phyloP scores from a whole-genome alignment of 92 coral and sea anemone genomes.

The Nematostella vectensis region DNA sequence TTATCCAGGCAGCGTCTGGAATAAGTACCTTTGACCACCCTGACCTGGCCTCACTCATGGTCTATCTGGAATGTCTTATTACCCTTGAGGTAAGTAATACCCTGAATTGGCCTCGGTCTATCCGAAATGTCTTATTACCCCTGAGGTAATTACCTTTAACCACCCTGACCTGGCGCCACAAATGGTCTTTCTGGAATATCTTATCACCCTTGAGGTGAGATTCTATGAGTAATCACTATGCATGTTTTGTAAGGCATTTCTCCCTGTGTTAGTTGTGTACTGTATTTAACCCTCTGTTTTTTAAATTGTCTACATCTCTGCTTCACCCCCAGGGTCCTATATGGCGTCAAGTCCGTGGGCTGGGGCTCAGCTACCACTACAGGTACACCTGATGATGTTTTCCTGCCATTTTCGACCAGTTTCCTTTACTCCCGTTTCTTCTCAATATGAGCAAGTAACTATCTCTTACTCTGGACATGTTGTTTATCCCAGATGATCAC shows the following conservation, averaged over 20 bases:
- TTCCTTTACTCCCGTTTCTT: too few relatives aligned
- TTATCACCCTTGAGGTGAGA: constrained; percentile 82
- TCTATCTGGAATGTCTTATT: constrained; percentile 80
- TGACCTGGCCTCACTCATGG: constrained; percentile 85
- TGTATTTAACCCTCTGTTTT: background rate
- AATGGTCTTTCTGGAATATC: constrained; percentile 89
- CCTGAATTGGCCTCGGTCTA: background rate
- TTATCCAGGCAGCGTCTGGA: constrained; percentile 67
- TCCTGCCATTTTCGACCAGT: background rate
- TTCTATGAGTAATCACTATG: too few relatives aligned
- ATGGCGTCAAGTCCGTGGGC: constrained; percentile 96
- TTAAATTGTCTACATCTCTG: background rate
- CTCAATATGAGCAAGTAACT: too few relatives aligned
- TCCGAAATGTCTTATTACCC: background rate
- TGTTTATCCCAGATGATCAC: too few relatives aligned
- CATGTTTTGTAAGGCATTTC: too few relatives aligned
- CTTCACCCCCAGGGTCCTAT: constrained; percentile 75
- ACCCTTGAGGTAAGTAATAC: constrained; percentile 69
- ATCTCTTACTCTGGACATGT: too few relatives aligned
- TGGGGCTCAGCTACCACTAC: constrained; percentile 83
- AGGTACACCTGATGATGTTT: constrained; percentile 30
- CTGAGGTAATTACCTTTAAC: constrained; percentile 11
- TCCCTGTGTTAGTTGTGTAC: too few relatives aligned
- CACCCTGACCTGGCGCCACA: constrained; percentile 82
- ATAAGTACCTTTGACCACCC: constrained; percentile 64